Percentiles rank a stretch among this genome's conserved stretches.
Conservation (phyloP, 2,888 invertebrate species). For the Drosophila robusta region DNA sequence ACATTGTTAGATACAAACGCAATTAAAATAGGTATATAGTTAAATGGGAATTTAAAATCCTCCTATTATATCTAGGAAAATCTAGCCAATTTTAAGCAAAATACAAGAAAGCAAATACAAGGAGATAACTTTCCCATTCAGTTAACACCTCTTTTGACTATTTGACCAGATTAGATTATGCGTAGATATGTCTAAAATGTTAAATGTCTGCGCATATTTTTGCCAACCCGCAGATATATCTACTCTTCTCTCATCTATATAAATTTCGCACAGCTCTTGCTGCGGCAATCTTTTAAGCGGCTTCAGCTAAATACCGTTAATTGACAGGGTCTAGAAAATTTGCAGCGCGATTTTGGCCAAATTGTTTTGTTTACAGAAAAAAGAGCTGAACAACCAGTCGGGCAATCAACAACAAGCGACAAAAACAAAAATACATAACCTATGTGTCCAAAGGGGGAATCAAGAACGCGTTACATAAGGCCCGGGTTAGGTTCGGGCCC, state of each 20-base stretch:
- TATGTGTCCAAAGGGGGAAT: slow-evolving; percentile 9
- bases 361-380: slow-evolving; percentile 58
- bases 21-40: no score
- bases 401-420: slow-evolving; percentile 5
- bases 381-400: slow-evolving; percentile 37
- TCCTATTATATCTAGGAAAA: no score
- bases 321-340: slow-evolving; percentile 33
- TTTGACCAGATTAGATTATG: no score
- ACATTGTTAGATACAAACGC: no score
- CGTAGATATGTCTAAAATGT: not conserved
- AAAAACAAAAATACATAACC: slow-evolving; percentile 17
- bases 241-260: not conserved
- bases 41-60: no score
- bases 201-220: not conserved
- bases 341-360: slow-evolving; percentile 35
- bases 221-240: not conserved
- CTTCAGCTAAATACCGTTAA: slow-evolving; percentile 66
- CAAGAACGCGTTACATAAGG: slow-evolving; percentile 38
- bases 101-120: no score
- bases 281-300: slow-evolving; percentile 19
- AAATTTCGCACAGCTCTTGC: not conserved
- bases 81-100: no score
- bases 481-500: slow-evolving; percentile 5
- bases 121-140: no score
- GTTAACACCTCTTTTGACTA: no score